Percentiles rank a stretch among this genome's conserved stretches.
These are phyloP conservation scores for Papilio glaucus DNA, from an alignment of 1,140 invertebrate species.

Conservation along the genomic window DNA sequence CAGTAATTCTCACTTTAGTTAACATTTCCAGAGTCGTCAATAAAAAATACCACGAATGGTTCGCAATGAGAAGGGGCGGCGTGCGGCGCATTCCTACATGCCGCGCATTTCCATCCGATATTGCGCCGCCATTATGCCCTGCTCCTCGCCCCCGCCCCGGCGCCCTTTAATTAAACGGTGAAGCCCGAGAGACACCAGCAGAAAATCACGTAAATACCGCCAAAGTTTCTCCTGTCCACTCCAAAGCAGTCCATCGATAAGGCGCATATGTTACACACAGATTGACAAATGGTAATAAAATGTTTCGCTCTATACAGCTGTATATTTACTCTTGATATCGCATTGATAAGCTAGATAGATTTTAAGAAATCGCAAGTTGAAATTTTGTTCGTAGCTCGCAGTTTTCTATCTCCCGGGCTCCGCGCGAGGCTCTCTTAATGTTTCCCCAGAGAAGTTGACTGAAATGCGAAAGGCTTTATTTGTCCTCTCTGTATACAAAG, in stretches of 20 bases:
- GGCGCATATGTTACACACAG: background rate
- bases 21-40: conserved; percentile 78
- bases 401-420: conserved; percentile 27
- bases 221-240: conserved; percentile 61
- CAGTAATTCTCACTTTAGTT: conserved; percentile 67
- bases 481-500: conserved; percentile 27
- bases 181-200: conserved; percentile 77
- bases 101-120: conserved; percentile 83
- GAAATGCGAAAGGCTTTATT: conserved; percentile 38
- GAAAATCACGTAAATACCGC: conserved; percentile 79
- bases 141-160: conserved; percentile 62
- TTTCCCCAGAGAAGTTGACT: conserved; percentile 34
- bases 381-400: conserved; percentile 12
- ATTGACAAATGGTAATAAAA: conserved; percentile 5
- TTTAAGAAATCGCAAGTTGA: conserved; percentile 5
- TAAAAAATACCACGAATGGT: conserved; percentile 83
- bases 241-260: background rate
- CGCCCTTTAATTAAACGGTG: conserved; percentile 83
- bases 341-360: background rate
- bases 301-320: conserved; percentile 45
- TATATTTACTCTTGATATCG: conserved; percentile 34
- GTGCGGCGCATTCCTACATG: conserved; percentile 81
- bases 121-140: conserved; percentile 82
- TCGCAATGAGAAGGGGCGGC: conserved; percentile 75
- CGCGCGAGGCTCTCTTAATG: conserved; percentile 27